Evolutionary conservation across 2,797 vertebrate species (phyloP).

Genomic region (Catamblyrhynchus diadema): DNA sequence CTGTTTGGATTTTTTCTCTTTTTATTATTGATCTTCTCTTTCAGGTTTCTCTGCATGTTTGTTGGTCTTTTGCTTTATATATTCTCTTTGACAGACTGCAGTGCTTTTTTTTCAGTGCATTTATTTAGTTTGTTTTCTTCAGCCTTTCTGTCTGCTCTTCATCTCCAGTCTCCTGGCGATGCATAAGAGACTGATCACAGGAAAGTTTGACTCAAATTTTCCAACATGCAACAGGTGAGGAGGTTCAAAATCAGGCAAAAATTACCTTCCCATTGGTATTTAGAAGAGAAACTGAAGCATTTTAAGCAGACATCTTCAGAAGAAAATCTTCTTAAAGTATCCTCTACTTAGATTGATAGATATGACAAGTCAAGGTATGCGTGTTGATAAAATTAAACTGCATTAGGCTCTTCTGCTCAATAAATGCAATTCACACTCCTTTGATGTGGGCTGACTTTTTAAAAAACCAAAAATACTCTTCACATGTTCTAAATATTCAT

Average conservation of each 20-base stretch:
- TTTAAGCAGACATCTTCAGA: slow-evolving; percentile 27
- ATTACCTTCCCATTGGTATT: background rate
- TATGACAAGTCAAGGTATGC: slow-evolving; percentile 9
- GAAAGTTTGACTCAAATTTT: slow-evolving; percentile 13
- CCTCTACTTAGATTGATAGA: slow-evolving; percentile 44
- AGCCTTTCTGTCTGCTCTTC: background rate
- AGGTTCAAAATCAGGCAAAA: background rate
- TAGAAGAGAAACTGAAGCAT: background rate
- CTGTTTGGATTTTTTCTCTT: background rate
- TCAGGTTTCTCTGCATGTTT: background rate
- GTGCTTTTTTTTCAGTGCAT: background rate
- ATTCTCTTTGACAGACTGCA: background rate
- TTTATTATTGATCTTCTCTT: slow-evolving; percentile 3
- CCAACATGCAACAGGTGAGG: background rate
- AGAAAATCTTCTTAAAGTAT: slow-evolving; percentile 38
- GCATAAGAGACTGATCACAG: background rate
- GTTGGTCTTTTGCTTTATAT: background rate
- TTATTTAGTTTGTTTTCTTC: slow-evolving; percentile 28
- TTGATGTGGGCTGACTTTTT: background rate
- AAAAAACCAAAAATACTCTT: background rate
- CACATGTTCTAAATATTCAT: background rate
- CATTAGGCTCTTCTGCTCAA: background rate
- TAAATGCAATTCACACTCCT: background rate
- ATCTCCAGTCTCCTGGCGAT: background rate
- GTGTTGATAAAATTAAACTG: background rate